phyloP scores from a whole-genome alignment of 2,888 invertebrate genomes.

The Paralinhomoeus sp. region DNA sequence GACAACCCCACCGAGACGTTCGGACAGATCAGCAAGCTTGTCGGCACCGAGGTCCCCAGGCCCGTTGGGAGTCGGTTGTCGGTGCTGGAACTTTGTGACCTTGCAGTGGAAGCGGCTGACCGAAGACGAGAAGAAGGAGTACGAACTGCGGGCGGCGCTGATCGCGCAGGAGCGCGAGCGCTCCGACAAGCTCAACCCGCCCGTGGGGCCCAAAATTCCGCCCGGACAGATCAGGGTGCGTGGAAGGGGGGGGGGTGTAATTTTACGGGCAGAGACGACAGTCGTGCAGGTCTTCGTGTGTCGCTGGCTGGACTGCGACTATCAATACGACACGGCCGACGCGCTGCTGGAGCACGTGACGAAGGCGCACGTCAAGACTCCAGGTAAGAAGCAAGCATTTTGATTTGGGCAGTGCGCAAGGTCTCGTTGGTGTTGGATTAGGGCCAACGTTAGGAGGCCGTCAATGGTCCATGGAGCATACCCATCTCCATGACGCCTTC shows the following conservation, averaged over 20 bases:
- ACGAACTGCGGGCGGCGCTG: constrained; percentile 72
- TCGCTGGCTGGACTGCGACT: constrained; percentile 70
- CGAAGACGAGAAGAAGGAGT: constrained; percentile 61
- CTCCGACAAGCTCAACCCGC: constrained; percentile 12
- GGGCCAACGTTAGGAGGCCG: too few relatives aligned
- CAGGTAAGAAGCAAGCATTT: too few relatives aligned
- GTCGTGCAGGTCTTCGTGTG: too few relatives aligned
- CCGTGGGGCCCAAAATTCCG: constrained; percentile 15
- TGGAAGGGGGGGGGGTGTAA: too few relatives aligned
- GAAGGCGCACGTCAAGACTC: constrained; percentile 36
- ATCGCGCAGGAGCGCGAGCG: constrained; percentile 39
- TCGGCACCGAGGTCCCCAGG: constrained; percentile 41
- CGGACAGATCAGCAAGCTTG: constrained; percentile 53
- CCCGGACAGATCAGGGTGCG: constrained; percentile 15
- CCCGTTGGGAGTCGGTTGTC: background rate
- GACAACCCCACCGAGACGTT: constrained; percentile 83
- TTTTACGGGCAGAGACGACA: too few relatives aligned
- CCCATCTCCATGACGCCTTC: too few relatives aligned
- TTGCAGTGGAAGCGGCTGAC: constrained; percentile 74
- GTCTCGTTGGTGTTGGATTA: too few relatives aligned
- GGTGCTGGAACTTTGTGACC: background rate
- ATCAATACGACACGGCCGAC: constrained; percentile 63
- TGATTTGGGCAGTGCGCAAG: too few relatives aligned
- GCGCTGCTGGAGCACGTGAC: constrained; percentile 76
- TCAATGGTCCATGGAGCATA: too few relatives aligned